Evolutionary conservation across 2,888 invertebrate species (phyloP), one percentile per base, ranked within the genome.

Genomic region (Cataglyphis cursor): DNA sequence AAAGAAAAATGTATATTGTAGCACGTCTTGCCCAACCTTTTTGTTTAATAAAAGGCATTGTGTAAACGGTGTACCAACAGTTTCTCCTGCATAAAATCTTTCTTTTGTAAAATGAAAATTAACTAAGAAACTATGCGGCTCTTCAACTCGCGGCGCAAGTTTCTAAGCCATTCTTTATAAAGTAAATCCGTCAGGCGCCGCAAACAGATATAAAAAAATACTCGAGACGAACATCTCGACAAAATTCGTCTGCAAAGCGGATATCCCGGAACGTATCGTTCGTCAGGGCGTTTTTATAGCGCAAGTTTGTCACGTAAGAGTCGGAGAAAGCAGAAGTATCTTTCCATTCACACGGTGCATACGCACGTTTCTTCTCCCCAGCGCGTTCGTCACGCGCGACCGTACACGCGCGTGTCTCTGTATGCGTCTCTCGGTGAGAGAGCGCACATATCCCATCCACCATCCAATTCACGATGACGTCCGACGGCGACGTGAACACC

Each of bases 241-340:
- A 10, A 44, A 44, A 78, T 81, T 75, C 81, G 18, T 81, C 81
- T 57, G 61, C 28, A 12, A 73, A 51, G 57, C 48, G 72, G 66
- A 59, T 24, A 61, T 35, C 41, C 6, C 61, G 62, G 18, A 44
- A 65, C 57, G 41, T 54, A 61, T 65, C 61, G 48, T 74, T 44
- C 68, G 61, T 68, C 80, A 64, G 66, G 48, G 51, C 66, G 65
- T 82, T 66, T 81, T 83, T 72, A 83, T 65, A 65, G 70, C n/a
- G 57, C 31, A 64, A 81, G 82, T 81, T 83, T 62, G 59, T 65
- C 57, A 57, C 74, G 48, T 75, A 59, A 70, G 61, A 65, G 31
- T 64, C 57, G 41, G 21, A 35, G 44, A 78, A 83, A 83, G 72
- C 72, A 68, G 62, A 68, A 62, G 70, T 54, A 78, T 78, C 73